Base-by-base conservation (phyloP, 2,113 vertebrate genomes). In the Zapornia atra region DNA sequence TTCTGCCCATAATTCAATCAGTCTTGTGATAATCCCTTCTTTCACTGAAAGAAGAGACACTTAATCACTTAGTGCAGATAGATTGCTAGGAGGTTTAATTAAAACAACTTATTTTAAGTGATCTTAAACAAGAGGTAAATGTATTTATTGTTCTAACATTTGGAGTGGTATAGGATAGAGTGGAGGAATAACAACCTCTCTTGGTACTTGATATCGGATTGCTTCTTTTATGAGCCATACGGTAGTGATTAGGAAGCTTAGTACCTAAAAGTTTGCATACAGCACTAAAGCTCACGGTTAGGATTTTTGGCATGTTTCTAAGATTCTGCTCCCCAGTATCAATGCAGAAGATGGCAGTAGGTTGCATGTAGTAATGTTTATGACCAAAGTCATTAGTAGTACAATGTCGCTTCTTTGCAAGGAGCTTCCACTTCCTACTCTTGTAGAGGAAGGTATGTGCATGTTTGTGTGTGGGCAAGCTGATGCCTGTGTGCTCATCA, bases 221-320 rank as follows among this genome's bases (percentile, higher is more conserved):
- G 90, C 95, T 91, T 42, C 88, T 96, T 97, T 97, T 95, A 97
- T 92, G 95, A 93, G 90, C 84, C 97, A 97, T 96, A 72, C 80
- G 96, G 95, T 97, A 92, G 80, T 96, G 86, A 97, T 97, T 97
- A 97, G 94, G 79, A 79, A 88, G 90, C 89, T 94, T 78, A 96
- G 88, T 71, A 82, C 91, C 94, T 75, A 61, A 51, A 93, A 91
- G 94, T 89, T 78, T 94, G 72, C 76, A 61, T 64, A 64, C 44
- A 63, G 57, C 80, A 24, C 92, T 92, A 34, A 91, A 85, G 79
- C 33, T 80, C 79, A 44, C 48, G 33, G 38, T 29, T 42, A 79
- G 86, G 81, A 51, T 18, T 59, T 59, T 89, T 61, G 26, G 65
- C 42, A 2, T 15, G 31, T 88, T 94, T 83, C 86, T 11, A 26